Evolutionary conservation across 1,140 invertebrate genomes (phyloP), one percentile per base, ranked within the genome.

Genomic region (Druon quercuslanigerum): DNA sequence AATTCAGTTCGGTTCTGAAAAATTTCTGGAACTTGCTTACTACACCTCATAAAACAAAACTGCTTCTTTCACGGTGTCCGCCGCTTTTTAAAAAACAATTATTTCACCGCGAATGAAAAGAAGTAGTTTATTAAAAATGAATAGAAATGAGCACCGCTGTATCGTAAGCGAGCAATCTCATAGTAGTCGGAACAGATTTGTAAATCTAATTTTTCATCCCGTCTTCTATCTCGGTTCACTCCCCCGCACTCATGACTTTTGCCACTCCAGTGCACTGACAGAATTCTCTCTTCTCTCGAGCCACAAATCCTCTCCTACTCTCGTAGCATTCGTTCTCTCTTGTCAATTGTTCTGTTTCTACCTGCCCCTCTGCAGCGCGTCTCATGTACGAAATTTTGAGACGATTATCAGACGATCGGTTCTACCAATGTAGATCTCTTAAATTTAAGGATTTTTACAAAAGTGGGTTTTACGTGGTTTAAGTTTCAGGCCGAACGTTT

Each of bases 191-290:
- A 85, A 88, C 82, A 86, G 88, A 89, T 89, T 88, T 88, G 87
- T 87, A 88, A 88, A 87, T 89, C 83, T 86, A 88, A 89, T 89
- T 88, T 89, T 88, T 89, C 87, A 89, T 89, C 85, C 83, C 80
- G 79, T 84, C 83, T 84, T 83, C 80, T 78, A 75, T 72, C 78
- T 60, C 73, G 72, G 66, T 73, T 80, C 77, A n/a, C 17, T 72
- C 54, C 50, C 51, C 71, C 71, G 51, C 79, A 78, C 72, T 79
- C 60, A 51, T 75, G 54, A 40, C 52, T 56, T 52, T 75, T 71
- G 25, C 73, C 71, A 72, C 17, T 79, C 71, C 33, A 75, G 51
- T 50, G 52, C 51, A 19, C 78, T 33, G 74, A 50, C 72, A 78
- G 57, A 17, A n/a, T 11, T 54, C 57, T n/a, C 46, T 71, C 71